Evolutionary conservation across 2,797 vertebrate genomes (phyloP), one percentile per base, ranked within the genome.

Genomic region (Crocodylus rhombifer): DNA sequence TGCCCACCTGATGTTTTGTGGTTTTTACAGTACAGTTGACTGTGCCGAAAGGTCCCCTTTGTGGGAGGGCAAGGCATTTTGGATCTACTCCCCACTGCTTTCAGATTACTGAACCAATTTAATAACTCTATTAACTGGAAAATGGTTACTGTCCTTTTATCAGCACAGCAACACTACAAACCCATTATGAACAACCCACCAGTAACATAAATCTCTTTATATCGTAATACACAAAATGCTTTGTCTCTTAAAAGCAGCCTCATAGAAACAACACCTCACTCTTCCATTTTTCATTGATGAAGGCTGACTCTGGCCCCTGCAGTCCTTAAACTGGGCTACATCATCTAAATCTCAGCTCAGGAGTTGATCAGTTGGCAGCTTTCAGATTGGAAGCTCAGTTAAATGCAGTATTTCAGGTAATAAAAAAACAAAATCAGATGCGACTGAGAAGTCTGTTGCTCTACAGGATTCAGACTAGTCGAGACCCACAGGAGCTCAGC

Each of bases 61-160:
- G 86, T 82, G 82, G 86, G 65, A 33, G 28, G 90, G 2, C 85
- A 95, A 93, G 95, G 8, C 8, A 63, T 94, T 96, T 94, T 77
- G 84, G 75, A 97, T 56, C 15, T 93, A 74, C 5, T 87, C 91
- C 10, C 21, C 33, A 80, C 57, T 91, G n/a, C 30, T 96, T 97
- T 95, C 73, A 82, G 30, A 63, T 93, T 94, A 90, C 69, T 61
- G 86, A 82, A 62, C 14, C 75, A 90, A 89, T 96, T 95, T 92
- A 97, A 96, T 97, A 96, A 95, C 84, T 96, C 94, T 95, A 95
- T 96, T 96, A 93, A 42, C 77, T 95, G 60, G 60, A 64, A 87
- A 95, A 97, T 92, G 92, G 83, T 93, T 92, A 86, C 85, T 95
- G 77, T 92, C 92, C 87, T 96, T 97, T 97, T 84, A 95, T 96